Evolutionary conservation across 2,113 vertebrate genomes (phyloP).

Genomic region (Rhea pennata): DNA sequence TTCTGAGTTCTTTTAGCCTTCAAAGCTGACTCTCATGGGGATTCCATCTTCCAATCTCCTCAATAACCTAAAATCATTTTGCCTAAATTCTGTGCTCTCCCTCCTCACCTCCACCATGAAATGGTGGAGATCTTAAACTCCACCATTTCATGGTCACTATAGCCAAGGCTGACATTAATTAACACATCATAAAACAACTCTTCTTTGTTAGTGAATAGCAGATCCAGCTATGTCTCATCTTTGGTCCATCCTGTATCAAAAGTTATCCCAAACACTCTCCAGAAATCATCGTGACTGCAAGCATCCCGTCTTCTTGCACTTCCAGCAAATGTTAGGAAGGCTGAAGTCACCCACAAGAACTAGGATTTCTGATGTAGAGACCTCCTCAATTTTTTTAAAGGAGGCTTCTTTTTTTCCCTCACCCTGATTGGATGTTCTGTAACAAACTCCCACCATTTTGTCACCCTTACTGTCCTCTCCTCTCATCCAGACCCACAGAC

Average conservation of each 20-base stretch:
- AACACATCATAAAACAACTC: neutral
- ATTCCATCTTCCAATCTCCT: neutral
- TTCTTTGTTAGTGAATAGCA: neutral
- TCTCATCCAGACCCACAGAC: neutral
- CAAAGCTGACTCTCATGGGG: neutral
- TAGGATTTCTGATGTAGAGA: neutral
- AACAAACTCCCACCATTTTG: neutral
- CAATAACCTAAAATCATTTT: neutral
- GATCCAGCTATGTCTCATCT: neutral
- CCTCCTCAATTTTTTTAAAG: neutral
- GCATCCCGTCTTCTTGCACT: neutral
- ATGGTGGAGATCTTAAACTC: neutral
- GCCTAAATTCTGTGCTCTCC: neutral
- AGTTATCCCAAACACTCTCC: neutral
- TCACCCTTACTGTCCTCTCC: neutral
- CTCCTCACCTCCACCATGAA: neutral
- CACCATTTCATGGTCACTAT: neutral
- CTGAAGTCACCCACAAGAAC: neutral
- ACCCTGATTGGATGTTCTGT: neutral
- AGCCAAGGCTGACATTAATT: neutral
- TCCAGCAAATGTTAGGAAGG: neutral
- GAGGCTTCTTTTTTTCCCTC: neutral
- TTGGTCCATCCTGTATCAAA: neutral
- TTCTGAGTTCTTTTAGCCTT: neutral
- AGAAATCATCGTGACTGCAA: neutral